These are phyloP conservation scores for Pachypeltis micranthus DNA, from an alignment of 1,140 invertebrate species.

Conservation along the genomic window DNA sequence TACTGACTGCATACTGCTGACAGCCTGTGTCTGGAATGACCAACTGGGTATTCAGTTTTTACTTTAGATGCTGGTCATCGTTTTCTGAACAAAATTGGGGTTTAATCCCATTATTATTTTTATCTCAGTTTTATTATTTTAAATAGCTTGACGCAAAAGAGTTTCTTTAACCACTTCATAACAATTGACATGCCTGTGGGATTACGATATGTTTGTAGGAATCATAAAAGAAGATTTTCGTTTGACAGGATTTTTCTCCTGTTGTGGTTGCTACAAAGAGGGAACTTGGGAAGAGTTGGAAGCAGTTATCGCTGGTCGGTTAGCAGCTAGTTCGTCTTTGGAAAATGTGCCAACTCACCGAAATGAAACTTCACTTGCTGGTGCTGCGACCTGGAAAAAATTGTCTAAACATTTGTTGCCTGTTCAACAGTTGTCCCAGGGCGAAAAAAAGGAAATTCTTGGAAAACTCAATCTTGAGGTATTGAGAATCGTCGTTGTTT, in stretches of 20 bases:
- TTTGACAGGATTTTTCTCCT: slow-evolving; percentile 21
- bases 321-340: background rate
- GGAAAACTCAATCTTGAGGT: background rate
- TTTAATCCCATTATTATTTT: background rate
- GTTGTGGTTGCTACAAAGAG: slow-evolving; percentile 15
- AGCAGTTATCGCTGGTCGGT: background rate
- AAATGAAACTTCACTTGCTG: background rate
- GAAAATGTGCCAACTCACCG: background rate
- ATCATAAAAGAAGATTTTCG: background rate
- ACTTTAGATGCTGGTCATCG: background rate
- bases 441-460: background rate
- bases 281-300: slow-evolving; percentile 20
- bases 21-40: too few species aligned
- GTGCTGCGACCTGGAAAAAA: slow-evolving; percentile 1
- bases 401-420: slow-evolving; percentile 1
- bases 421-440: background rate
- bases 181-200: too few species aligned
- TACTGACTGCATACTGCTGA: too few species aligned
- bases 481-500: background rate
- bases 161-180: background rate
- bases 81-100: background rate
- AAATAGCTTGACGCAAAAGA: background rate
- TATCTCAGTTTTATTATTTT: background rate
- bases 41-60: too few species aligned
- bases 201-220: background rate